Percentiles rank a stretch among this genome's conserved stretches.
Conservation (phyloP, 2,113 vertebrate species). For the Callorhinus ursinus region DNA sequence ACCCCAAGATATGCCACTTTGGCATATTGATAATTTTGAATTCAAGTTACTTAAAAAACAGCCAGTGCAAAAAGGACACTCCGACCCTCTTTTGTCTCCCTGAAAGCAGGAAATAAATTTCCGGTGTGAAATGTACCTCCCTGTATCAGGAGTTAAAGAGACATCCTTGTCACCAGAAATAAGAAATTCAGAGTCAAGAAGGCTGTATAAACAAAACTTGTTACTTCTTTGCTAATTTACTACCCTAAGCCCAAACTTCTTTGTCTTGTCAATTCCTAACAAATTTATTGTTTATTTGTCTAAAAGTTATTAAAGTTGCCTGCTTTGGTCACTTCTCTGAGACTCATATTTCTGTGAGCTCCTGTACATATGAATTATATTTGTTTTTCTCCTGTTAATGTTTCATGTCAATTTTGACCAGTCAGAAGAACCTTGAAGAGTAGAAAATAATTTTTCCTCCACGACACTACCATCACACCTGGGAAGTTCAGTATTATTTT, state of each 20-base stretch:
- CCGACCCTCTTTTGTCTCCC: background rate
- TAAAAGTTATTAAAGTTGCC: background rate
- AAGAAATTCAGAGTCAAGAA: background rate
- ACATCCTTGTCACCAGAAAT: background rate
- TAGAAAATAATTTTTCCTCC: background rate
- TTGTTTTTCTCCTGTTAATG: background rate
- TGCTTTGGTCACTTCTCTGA: background rate
- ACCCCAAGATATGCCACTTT: background rate
- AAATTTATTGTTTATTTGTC: background rate
- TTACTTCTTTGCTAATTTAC: background rate
- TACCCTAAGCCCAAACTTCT: background rate
- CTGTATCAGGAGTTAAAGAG: background rate
- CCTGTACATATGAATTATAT: background rate
- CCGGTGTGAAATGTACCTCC: background rate
- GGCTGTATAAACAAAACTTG: background rate
- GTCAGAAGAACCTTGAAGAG: background rate
- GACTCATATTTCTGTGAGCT: background rate
- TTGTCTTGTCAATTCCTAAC: background rate
- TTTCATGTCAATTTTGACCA: background rate
- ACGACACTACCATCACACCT: background rate
- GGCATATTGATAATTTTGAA: background rate
- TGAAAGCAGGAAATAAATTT: background rate
- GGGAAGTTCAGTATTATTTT: constrained; percentile 32
- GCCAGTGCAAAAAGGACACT: background rate
- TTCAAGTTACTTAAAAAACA: background rate